Conservation (phyloP, 2,797 vertebrate genomes). For the Agapornis canus region DNA sequence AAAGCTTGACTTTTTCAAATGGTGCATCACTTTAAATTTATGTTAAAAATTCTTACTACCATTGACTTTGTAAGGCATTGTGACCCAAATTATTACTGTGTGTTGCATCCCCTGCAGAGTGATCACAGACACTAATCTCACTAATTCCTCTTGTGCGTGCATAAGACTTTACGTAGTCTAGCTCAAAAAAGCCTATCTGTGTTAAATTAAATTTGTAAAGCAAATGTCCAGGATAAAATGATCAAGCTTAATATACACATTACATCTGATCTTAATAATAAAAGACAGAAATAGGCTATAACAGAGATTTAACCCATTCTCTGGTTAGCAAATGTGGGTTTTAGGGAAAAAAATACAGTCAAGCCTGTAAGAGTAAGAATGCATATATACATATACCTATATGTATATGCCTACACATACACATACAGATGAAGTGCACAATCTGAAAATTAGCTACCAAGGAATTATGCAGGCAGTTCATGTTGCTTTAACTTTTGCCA, state of each 20-base stretch:
- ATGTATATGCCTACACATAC: background rate
- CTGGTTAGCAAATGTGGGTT: background rate
- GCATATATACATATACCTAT: too few relatives aligned
- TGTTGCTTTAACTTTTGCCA: background rate
- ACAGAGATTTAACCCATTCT: background rate
- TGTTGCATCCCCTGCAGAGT: background rate
- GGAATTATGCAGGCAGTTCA: background rate
- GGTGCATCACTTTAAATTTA: background rate
- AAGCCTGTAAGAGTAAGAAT: background rate
- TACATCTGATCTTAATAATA: background rate
- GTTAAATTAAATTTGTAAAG: slow-evolving; percentile 5
- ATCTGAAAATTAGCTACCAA: background rate
- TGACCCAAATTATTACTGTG: background rate
- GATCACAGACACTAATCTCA: slow-evolving; percentile 7
- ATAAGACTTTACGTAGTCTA: background rate
- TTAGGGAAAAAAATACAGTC: background rate
- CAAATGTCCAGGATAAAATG: background rate
- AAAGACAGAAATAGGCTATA: background rate
- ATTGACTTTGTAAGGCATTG: background rate
- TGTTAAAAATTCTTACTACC: background rate
- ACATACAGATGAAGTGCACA: background rate
- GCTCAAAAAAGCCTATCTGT: background rate
- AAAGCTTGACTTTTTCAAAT: background rate
- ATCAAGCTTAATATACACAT: background rate
- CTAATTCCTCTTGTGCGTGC: background rate